Conservation (phyloP, 2,888 invertebrate genomes). For the Idaea aversata region DNA sequence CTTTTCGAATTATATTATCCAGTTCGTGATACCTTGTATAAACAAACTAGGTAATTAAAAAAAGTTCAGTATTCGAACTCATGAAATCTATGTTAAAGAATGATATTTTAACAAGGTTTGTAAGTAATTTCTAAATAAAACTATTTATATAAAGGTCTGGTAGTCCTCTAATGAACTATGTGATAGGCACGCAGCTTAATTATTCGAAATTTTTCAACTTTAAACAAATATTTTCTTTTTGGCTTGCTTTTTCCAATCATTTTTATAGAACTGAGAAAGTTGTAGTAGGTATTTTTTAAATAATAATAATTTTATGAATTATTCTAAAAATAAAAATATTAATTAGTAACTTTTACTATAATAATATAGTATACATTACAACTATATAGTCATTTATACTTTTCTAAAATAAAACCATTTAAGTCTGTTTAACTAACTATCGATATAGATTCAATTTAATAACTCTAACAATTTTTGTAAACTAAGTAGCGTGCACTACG, state of each 20-base stretch:
- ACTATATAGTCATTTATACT: neutral
- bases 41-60: slow-evolving; percentile 30
- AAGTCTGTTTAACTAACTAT: slow-evolving; percentile 42
- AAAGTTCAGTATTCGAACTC: slow-evolving; percentile 47
- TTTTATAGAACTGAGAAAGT: too few relatives aligned
- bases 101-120: slow-evolving; percentile 34
- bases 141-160: slow-evolving; percentile 34
- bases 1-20: neutral
- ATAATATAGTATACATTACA: neutral
- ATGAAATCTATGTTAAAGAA: slow-evolving; percentile 29
- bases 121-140: slow-evolving; percentile 39
- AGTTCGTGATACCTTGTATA: neutral
- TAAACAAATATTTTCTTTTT: neutral
- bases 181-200: neutral
- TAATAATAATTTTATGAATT: too few relatives aligned
- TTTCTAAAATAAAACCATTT: neutral
- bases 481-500: slow-evolving; percentile 72
- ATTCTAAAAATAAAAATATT: too few relatives aligned
- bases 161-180: neutral
- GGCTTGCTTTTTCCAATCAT: too few relatives aligned
- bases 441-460: slow-evolving; percentile 60
- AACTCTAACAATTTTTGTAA: slow-evolving; percentile 73
- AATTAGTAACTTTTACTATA: too few relatives aligned
- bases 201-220: neutral
- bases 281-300: too few relatives aligned